These are phyloP conservation scores for Melinaea menophilus DNA, from an alignment of 2,888 invertebrate species.

Conservation along the genomic window DNA sequence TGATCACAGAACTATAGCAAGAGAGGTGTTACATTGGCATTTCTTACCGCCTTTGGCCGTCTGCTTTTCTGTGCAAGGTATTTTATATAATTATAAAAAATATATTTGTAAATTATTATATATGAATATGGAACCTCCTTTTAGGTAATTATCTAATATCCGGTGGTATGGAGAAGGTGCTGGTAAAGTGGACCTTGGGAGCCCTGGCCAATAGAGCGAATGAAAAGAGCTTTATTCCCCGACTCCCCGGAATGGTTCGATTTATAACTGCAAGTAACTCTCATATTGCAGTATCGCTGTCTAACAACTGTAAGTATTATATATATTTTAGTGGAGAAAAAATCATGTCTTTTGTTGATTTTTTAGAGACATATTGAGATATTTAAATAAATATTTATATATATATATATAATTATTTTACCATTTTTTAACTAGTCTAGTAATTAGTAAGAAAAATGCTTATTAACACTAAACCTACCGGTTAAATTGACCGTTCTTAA, in stretches of 20 bases:
- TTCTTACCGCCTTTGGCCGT: conserved; percentile 60
- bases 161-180: conserved; percentile 70
- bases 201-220: conserved; percentile 51
- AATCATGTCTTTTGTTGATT: conserved; percentile 4
- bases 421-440: too few species aligned
- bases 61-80: conserved; percentile 64
- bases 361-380: too few species aligned
- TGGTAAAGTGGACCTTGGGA: conserved; percentile 69
- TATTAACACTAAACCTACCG: too few species aligned
- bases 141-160: conserved; percentile 64
- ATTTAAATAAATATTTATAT: too few species aligned
- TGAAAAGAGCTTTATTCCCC: conserved; percentile 63
- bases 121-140: conserved; percentile 20
- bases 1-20: conserved; percentile 45
- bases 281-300: conserved; percentile 59
- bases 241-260: conserved; percentile 63
- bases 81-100: conserved; percentile 4
- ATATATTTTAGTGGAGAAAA: neutral
- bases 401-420: too few species aligned
- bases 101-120: neutral
- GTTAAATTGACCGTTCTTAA: too few species aligned
- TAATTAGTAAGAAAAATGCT: too few species aligned
- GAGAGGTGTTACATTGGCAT: conserved; percentile 71
- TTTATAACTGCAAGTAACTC: conserved; percentile 56
- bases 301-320: conserved; percentile 69